A percentile compares a stretch with the other conserved stretches of the same genome.
Conservation (phyloP, 2,888 invertebrate genomes). For the Octonoba sinensis region DNA sequence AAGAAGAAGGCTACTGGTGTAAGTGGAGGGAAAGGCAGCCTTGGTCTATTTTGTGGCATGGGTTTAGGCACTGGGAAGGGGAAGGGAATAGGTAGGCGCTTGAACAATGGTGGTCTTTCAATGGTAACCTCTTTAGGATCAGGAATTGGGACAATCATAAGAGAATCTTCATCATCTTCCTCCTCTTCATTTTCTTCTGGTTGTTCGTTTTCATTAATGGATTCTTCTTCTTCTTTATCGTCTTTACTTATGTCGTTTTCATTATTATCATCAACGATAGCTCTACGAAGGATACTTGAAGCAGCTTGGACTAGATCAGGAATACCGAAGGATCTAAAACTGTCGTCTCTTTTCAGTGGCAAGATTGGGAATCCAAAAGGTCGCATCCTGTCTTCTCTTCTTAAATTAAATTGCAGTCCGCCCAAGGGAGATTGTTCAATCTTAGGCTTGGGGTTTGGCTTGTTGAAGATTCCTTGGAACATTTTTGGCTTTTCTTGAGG, state of each 20-base stretch:
- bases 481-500: slow-evolving; percentile 61
- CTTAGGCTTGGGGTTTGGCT: slow-evolving; percentile 47
- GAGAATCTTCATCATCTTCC: slow-evolving; percentile 60
- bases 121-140: slow-evolving; percentile 45
- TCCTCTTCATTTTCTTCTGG: slow-evolving; percentile 46
- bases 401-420: slow-evolving; percentile 48
- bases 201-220: slow-evolving; percentile 20
- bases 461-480: slow-evolving; percentile 52
- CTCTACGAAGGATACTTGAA: slow-evolving; percentile 49
- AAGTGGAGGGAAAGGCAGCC: slow-evolving; percentile 56
- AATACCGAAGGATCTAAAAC: slow-evolving; percentile 52
- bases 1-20: slow-evolving; percentile 58
- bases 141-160: slow-evolving; percentile 61
- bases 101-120: slow-evolving; percentile 50
- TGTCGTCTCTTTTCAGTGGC: slow-evolving; percentile 40
- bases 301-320: slow-evolving; percentile 60
- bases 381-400: slow-evolving; percentile 56
- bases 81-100: slow-evolving; percentile 51
- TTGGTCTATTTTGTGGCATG: slow-evolving; percentile 35
- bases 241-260: slow-evolving; percentile 54
- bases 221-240: slow-evolving; percentile 49
- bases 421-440: slow-evolving; percentile 48
- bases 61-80: slow-evolving; percentile 46
- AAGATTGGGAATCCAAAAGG: slow-evolving; percentile 60
- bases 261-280: slow-evolving; percentile 57